These are phyloP conservation scores for Thalassoma bifasciatum DNA, from an alignment of 2,113 vertebrate genomes.

Conservation along the genomic window DNA sequence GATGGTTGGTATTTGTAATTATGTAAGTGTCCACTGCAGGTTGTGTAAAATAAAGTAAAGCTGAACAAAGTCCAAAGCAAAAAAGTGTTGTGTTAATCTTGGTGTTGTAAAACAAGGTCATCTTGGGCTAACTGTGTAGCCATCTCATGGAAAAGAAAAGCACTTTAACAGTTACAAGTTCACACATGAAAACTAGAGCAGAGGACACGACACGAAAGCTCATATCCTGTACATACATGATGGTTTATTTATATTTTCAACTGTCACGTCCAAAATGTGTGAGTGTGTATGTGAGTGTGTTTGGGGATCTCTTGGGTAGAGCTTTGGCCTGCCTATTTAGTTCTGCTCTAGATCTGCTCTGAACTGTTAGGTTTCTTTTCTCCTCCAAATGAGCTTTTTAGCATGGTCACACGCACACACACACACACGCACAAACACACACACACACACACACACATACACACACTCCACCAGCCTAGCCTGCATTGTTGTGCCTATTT, in stretches of 20 bases:
- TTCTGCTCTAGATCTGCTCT: constrained; percentile 72
- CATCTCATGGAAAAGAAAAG: not conserved
- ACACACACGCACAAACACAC: constrained; percentile 9
- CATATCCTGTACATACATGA: not conserved
- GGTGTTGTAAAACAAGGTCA: not conserved
- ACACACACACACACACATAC: constrained; percentile 26
- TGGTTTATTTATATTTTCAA: constrained; percentile 18
- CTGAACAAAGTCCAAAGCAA: not conserved
- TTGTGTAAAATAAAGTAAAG: not conserved
- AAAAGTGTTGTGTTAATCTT: not conserved
- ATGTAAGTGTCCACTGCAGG: not conserved
- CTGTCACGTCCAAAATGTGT: constrained; percentile 26
- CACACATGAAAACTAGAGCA: not conserved
- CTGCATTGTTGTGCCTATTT: constrained; percentile 83
- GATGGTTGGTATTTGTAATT: constrained; percentile 16
- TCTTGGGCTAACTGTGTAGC: not conserved
- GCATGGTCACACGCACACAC: constrained; percentile 48
- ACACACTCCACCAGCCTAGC: constrained; percentile 57
- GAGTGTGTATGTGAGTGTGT: constrained; percentile 35
- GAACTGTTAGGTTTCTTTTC: constrained; percentile 72
- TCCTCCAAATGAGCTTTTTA: constrained; percentile 78
- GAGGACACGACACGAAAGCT: not conserved
- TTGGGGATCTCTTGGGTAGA: constrained; percentile 43
- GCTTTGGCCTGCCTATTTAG: constrained; percentile 60
- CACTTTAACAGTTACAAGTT: not conserved